Conservation (phyloP, 2,797 vertebrate genomes). For the Forpus xanthops region DNA sequence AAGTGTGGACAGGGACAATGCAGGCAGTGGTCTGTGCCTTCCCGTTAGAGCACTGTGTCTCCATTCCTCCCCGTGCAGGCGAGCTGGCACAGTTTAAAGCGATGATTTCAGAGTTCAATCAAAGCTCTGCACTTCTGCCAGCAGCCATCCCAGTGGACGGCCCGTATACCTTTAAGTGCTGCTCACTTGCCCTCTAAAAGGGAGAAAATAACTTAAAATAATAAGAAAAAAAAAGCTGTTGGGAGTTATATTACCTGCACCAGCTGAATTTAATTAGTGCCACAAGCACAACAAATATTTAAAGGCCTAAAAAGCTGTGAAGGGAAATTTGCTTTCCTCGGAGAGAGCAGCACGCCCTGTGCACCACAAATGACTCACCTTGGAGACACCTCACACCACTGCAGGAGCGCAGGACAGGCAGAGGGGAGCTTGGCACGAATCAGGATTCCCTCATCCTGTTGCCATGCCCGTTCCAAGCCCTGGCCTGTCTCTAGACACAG, state of each 20-base stretch:
- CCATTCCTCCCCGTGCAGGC: accelerated
- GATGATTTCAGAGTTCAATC: not conserved
- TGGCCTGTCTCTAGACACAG: accelerated
- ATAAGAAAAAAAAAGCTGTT: not conserved
- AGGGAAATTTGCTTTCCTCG: conserved; percentile 63
- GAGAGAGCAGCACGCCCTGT: not conserved
- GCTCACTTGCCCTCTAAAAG: conserved; percentile 32
- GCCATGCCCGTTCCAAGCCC: not conserved
- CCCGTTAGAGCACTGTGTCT: not conserved
- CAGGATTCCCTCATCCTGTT: not conserved
- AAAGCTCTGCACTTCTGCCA: not conserved
- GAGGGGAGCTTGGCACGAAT: not conserved
- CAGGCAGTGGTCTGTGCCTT: not conserved
- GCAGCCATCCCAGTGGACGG: not conserved
- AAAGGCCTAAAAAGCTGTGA: conserved; percentile 51
- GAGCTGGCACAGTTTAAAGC: not conserved
- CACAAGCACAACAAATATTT: conserved; percentile 65
- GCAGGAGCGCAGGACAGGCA: not conserved
- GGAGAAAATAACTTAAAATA: conserved; percentile 1
- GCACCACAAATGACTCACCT: not conserved
- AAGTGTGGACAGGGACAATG: not conserved
- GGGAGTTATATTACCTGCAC: conserved; percentile 64
- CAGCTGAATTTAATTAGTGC: conserved; percentile 69
- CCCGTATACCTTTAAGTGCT: conserved; percentile 24
- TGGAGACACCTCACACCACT: not conserved